Conservation (phyloP, 2,113 vertebrate species). For the Heterochromis multidens region DNA sequence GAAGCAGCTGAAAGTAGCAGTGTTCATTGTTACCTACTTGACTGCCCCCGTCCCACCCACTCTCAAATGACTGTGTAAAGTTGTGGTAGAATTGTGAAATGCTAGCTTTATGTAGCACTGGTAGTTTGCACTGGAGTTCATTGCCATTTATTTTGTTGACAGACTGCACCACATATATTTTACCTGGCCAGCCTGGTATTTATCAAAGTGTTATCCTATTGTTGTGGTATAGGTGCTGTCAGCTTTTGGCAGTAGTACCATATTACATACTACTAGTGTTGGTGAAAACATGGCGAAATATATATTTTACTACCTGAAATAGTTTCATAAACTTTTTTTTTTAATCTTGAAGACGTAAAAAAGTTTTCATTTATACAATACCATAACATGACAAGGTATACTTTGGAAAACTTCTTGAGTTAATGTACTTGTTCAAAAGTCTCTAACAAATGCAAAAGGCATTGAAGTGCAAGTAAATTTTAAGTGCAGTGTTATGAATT, state of each 20-base stretch:
- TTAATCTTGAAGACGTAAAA: not conserved
- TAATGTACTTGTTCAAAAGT: not conserved
- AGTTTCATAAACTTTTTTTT: not conserved
- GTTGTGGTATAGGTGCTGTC: not conserved
- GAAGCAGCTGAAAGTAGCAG: not conserved
- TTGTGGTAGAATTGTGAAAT: not conserved
- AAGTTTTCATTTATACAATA: not conserved
- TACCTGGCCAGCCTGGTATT: not conserved
- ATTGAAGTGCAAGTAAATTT: too few species aligned
- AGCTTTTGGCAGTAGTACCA: not conserved
- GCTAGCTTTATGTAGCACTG: not conserved
- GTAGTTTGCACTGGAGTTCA: not conserved
- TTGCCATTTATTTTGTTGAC: not conserved
- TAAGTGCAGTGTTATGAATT: not conserved
- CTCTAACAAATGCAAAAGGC: too few species aligned
- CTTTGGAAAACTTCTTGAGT: not conserved
- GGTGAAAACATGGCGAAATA: not conserved
- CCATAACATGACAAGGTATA: not conserved
- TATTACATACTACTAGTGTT: not conserved
- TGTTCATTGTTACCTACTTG: not conserved
- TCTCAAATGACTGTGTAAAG: not conserved
- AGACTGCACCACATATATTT: too few species aligned
- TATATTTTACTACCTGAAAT: not conserved
- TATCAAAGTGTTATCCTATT: not conserved
- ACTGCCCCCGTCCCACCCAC: not conserved